Evolutionary conservation across 2,888 invertebrate species (phyloP).

Genomic region (Oscheius sp.): DNA sequence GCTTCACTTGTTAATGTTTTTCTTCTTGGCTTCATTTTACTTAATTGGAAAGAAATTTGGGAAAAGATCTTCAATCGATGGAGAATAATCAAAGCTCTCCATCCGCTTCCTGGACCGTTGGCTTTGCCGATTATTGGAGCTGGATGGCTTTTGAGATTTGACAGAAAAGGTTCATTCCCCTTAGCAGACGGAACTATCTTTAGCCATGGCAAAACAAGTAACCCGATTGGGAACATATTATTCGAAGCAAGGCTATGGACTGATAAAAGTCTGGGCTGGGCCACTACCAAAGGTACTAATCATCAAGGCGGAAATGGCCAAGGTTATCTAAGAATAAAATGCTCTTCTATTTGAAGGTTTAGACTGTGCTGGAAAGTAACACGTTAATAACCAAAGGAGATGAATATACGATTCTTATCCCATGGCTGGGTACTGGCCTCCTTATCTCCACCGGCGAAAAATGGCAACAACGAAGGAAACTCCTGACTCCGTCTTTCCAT

Average conservation of each 20-base stretch:
- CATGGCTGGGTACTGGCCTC: conserved; percentile 74
- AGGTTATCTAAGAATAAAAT: no score
- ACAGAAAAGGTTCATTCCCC: conserved; percentile 43
- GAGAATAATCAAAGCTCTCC: not conserved
- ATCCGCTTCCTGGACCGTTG: conserved; percentile 53
- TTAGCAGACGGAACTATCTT: no score
- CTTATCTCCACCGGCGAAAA: conserved; percentile 72
- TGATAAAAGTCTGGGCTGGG: conserved; percentile 45
- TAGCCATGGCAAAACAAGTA: no score
- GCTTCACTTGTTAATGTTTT: no score
- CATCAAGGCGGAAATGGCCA: conserved; percentile 40
- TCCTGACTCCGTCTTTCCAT: conserved; percentile 74
- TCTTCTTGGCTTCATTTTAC: not conserved
- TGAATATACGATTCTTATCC: conserved; percentile 71
- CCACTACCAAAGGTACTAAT: conserved; percentile 44
- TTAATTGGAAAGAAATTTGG: conserved; percentile 30
- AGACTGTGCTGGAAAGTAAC: conserved; percentile 64
- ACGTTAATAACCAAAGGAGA: conserved; percentile 70
- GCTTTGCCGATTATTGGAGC: conserved; percentile 60
- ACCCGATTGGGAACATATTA: conserved; percentile 40
- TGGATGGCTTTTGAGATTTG: conserved; percentile 58
- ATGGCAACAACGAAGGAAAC: conserved; percentile 72
- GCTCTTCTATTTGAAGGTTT: no score
- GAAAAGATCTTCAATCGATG: not conserved
- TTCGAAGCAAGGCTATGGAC: conserved; percentile 31